Conservation (phyloP, 2,113 vertebrate species). For the Dasyornis broadbenti region DNA sequence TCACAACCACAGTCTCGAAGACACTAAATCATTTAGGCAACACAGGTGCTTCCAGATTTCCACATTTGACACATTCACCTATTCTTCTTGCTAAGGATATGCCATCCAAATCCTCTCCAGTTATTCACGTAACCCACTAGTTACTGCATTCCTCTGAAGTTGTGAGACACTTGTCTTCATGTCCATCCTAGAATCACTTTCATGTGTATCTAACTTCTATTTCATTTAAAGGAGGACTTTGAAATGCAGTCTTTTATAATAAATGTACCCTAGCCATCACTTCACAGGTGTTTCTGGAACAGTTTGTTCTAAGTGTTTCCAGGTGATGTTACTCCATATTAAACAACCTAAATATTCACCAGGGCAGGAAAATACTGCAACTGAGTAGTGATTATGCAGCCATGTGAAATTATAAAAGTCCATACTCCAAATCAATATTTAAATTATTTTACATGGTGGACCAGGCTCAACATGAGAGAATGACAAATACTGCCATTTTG, state of each 20-base stretch:
- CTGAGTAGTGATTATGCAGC: background rate
- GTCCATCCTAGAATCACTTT: background rate
- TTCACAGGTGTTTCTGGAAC: background rate
- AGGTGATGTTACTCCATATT: background rate
- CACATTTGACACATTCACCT: background rate
- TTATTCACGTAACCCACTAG: background rate
- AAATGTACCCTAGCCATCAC: background rate
- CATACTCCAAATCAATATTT: background rate
- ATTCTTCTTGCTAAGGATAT: background rate
- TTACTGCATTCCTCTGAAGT: background rate
- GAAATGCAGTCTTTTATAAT: background rate
- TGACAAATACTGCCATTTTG: background rate
- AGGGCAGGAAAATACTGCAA: background rate
- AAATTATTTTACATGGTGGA: background rate
- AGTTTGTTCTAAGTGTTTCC: background rate
- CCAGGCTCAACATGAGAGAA: background rate
- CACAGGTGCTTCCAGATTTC: background rate
- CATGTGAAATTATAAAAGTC: background rate
- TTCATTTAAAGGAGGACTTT: background rate
- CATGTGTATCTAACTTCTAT: background rate
- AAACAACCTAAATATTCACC: background rate
- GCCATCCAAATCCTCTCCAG: background rate
- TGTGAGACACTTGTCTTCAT: background rate
- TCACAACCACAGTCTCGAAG: background rate
- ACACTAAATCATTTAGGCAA: background rate